Base-by-base conservation (phyloP, 2,888 invertebrate genomes). In the Callyntrura guangdongensis region DNA sequence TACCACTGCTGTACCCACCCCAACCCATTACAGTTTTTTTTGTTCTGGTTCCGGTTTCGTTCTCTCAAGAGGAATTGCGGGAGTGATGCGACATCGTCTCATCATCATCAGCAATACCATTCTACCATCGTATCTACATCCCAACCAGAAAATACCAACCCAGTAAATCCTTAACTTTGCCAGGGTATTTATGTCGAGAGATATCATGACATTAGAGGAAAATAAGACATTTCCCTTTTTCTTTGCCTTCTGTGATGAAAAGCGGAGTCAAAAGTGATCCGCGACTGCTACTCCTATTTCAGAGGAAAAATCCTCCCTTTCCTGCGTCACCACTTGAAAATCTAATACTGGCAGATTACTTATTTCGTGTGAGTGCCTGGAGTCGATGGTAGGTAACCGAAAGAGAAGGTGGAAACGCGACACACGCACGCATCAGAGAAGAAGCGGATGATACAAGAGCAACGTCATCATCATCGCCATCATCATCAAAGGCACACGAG, bases 261-360 rank as follows among this genome's bases (percentile, higher is more conserved):
- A 1, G 1, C 20, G 17, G 49, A 74, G 49, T 74, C 74, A 74
- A 49, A 74, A 74, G 74, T 74, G 74, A 49, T 74, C 49, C 49
- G 74, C 49, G 22, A 74, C 74, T 74, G 49, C 47, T 72, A 14
- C 74, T 9, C 17, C 9, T 47, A n/a, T 74, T 74, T 47, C 74
- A 20, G n/a, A 9, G 12, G 22, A 49, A 20, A 74, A 74, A 74
- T 74, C 74, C 49, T 49, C 69, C 20, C 47, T 74, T 49, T 74
- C 22, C 49, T 74, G 49, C 9, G n/a, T 74, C 74, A 49, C 49
- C 12, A 49, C 74, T 74, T 49, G 74, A 74, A 69, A 74, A 49
- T 49, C 74, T 74, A 74, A 74, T 74, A 74, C 22, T 20, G 17
- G 36, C 17, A 67, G 12, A 45, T 36, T 36, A 22, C 74, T 12